Evolutionary conservation across 1,140 invertebrate genomes (phyloP).

Genomic region (Drosophila melanica): DNA sequence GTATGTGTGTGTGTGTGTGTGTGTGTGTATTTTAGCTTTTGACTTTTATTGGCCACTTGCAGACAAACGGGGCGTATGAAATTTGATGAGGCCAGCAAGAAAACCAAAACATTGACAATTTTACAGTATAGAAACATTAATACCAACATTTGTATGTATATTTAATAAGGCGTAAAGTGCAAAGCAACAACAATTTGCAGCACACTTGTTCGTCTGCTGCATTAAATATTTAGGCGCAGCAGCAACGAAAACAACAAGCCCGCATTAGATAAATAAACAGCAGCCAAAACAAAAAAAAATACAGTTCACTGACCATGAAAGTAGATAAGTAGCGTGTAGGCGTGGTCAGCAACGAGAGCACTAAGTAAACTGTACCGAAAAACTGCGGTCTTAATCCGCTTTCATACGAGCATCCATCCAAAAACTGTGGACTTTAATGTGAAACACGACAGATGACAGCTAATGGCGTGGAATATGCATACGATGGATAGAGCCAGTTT

Average conservation of each 20-base stretch:
- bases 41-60: constrained; percentile 35
- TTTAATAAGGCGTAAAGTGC: constrained; percentile 70
- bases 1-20: constrained; percentile 2
- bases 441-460: constrained; percentile 30
- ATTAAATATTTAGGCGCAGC: constrained; percentile 15
- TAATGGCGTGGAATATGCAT: background rate
- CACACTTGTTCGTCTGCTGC: constrained; percentile 6
- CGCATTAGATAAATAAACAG: background rate
- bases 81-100: constrained; percentile 13
- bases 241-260: background rate
- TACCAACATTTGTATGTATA: constrained; percentile 34
- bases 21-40: constrained; percentile 20
- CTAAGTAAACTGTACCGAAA: background rate
- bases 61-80: constrained; percentile 26
- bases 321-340: constrained; percentile 9
- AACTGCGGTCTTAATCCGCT: constrained; percentile 15
- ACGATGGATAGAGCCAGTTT: background rate
- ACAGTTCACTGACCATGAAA: constrained; percentile 39
- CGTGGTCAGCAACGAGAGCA: background rate
- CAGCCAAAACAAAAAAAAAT: constrained; percentile 10
- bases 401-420: background rate
- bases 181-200: constrained; percentile 26
- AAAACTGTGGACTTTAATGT: constrained; percentile 13
- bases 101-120: constrained; percentile 19
- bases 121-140: background rate